Evolutionary conservation across 2,888 invertebrate genomes (phyloP).

Genomic region (Charanyca ferruginea): DNA sequence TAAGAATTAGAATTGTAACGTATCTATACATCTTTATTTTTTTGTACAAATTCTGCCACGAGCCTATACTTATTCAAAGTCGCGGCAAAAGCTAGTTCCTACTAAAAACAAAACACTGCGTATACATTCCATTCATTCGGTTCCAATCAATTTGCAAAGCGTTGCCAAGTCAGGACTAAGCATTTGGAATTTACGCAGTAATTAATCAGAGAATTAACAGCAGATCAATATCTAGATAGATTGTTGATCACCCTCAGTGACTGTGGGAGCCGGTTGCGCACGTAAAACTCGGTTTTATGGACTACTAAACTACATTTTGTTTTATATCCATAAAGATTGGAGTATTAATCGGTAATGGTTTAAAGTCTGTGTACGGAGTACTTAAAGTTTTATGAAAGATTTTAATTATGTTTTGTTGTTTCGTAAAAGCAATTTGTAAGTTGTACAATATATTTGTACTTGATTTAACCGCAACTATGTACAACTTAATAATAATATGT

Average conservation of each 20-base stretch:
- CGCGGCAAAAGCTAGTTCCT: no score
- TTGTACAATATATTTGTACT: background rate
- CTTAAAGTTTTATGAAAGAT: background rate
- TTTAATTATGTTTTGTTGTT: slow-evolving; percentile 10
- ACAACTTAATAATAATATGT: no score
- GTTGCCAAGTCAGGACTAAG: slow-evolving; percentile 32
- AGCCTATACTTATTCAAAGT: no score
- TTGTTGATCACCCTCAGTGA: slow-evolving; percentile 47
- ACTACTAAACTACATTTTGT: slow-evolving; percentile 39
- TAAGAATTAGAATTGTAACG: no score
- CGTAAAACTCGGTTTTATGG: slow-evolving; percentile 45
- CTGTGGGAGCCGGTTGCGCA: slow-evolving; percentile 16
- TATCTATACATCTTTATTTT: no score
- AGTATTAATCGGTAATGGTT: slow-evolving; percentile 17
- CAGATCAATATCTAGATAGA: slow-evolving; percentile 66
- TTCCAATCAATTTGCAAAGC: slow-evolving; percentile 31
- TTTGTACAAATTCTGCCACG: no score
- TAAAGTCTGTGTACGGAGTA: background rate
- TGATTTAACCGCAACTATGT: no score
- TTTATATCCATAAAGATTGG: slow-evolving; percentile 34
- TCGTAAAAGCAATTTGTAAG: background rate
- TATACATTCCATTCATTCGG: slow-evolving; percentile 14
- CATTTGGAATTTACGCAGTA: slow-evolving; percentile 56
- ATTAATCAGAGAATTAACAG: slow-evolving; percentile 67
- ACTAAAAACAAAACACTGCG: slow-evolving; percentile 1